Evolutionary conservation across 2,797 vertebrate species (phyloP).

Genomic region (Notolabrus celidotus): DNA sequence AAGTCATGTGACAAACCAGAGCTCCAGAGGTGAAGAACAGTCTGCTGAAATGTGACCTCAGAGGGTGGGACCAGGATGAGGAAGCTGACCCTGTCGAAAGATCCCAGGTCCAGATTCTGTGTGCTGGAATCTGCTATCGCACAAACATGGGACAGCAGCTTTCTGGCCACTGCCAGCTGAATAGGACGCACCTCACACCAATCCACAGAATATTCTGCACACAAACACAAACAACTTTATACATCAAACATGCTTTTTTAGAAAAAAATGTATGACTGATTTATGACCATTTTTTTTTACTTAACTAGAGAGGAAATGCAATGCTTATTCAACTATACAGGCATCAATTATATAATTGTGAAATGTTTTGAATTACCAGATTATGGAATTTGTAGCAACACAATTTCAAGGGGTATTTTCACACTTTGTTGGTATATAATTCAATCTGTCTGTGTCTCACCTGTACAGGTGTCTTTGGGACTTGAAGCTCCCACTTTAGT

Average conservation of each 20-base stretch:
- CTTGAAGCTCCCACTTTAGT: constrained; percentile 53
- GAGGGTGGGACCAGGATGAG: constrained; percentile 97
- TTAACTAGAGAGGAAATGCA: too few species aligned
- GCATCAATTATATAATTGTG: too few species aligned
- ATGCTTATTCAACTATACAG: too few species aligned
- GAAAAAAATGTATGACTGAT: background rate
- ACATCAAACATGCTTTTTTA: too few species aligned
- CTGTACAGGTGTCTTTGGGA: constrained; percentile 83
- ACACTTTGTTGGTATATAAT: background rate
- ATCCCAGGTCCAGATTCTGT: constrained; percentile 96
- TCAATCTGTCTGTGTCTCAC: constrained; percentile 76
- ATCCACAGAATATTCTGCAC: constrained; percentile 88
- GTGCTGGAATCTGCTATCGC: constrained; percentile 98
- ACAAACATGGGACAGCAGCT: constrained; percentile 96
- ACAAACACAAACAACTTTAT: constrained; percentile 24
- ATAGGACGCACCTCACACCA: constrained; percentile 90
- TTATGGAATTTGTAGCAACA: too few species aligned
- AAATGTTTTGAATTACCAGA: too few species aligned
- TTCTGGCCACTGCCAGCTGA: constrained; percentile 96
- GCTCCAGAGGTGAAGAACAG: constrained; percentile 92
- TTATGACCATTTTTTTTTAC: too few species aligned
- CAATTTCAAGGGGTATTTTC: background rate
- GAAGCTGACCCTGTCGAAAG: constrained; percentile 97
- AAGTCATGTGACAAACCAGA: constrained; percentile 86
- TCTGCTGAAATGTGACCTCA: constrained; percentile 96